A percentile compares a stretch with the other conserved stretches of the same genome.
Evolutionary conservation across 2,797 vertebrate species (phyloP).

Genomic region (Hylomyscus alleni): DNA sequence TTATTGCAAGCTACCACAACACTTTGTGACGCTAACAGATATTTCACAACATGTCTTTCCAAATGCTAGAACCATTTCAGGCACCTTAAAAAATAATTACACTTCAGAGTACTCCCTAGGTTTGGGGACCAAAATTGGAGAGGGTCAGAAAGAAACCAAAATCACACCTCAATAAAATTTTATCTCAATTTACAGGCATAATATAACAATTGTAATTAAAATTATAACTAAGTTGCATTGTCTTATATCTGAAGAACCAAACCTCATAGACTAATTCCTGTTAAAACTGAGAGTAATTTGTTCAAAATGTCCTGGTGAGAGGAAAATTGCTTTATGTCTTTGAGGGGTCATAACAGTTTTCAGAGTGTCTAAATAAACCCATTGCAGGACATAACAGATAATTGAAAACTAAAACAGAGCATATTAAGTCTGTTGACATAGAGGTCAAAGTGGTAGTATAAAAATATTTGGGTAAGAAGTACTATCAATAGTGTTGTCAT

Average conservation of each 20-base stretch:
- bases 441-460: constrained; percentile 80
- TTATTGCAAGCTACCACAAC: constrained; percentile 73
- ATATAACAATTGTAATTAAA: constrained; percentile 80
- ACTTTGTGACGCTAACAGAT: constrained; percentile 74
- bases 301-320: constrained; percentile 83
- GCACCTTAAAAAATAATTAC: constrained; percentile 82
- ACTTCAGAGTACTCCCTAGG: constrained; percentile 72
- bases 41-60: constrained; percentile 67
- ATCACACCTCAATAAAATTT: constrained; percentile 78
- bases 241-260: constrained; percentile 70
- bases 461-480: constrained; percentile 74
- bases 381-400: constrained; percentile 72
- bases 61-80: constrained; percentile 82
- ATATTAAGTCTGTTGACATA: constrained; percentile 73
- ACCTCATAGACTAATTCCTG: constrained; percentile 80
- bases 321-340: constrained; percentile 82
- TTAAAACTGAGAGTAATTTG: constrained; percentile 85
- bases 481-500: constrained; percentile 64
- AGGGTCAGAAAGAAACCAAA: not conserved
- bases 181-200: constrained; percentile 74
- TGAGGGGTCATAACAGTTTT: constrained; percentile 80
- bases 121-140: constrained; percentile 29
- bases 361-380: constrained; percentile 62
- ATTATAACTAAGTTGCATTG: constrained; percentile 70
- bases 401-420: constrained; percentile 76